phyloP scores from a whole-genome alignment of 2,113 vertebrate species.

The Pseudopipra pipra region DNA sequence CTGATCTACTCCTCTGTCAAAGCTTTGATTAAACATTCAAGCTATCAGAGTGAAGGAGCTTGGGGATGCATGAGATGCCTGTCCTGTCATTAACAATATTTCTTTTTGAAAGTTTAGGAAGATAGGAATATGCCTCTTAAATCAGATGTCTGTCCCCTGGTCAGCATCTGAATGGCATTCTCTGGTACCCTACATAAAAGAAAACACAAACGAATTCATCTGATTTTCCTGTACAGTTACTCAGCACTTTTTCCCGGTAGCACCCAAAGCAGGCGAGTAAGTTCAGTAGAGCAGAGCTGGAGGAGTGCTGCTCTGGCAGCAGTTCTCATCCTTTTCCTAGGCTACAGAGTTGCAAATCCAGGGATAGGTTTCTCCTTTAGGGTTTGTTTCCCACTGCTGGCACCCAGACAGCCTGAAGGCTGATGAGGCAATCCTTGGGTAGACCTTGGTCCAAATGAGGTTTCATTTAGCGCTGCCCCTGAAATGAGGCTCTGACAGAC shows the following conservation, averaged over 20 bases:
- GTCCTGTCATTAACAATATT: background rate
- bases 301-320: background rate
- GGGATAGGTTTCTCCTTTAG: background rate
- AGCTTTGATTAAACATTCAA: slow-evolving; percentile 24
- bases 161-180: background rate
- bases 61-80: background rate
- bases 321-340: background rate
- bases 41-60: background rate
- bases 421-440: background rate
- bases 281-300: background rate
- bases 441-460: background rate
- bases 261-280: background rate
- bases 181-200: background rate
- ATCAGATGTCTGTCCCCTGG: background rate
- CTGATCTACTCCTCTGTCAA: background rate
- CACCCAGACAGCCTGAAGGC: background rate
- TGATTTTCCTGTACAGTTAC: background rate
- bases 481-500: background rate
- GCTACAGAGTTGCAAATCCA: background rate
- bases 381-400: background rate
- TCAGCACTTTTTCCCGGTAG: background rate
- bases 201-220: background rate
- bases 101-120: background rate
- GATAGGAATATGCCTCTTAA: background rate
- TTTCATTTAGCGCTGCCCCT: background rate